Percentiles rank a stretch among this genome's conserved stretches.
Conservation (phyloP, 1,140 invertebrate species). For the Arion vulgaris region DNA sequence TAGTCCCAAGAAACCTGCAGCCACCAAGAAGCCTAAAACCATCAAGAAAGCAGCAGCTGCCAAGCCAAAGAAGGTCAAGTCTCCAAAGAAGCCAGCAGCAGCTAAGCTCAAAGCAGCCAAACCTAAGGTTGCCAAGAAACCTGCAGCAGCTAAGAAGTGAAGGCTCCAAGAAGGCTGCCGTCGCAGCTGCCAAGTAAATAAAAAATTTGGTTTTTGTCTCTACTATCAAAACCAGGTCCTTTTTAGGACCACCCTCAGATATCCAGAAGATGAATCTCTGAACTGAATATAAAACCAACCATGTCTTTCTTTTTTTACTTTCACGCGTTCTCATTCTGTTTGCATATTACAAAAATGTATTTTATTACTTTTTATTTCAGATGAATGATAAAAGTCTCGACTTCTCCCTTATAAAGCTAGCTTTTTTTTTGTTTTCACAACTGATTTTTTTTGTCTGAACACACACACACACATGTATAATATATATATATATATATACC, state of each 20-base stretch:
- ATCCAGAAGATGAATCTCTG: neutral
- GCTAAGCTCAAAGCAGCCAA: slow-evolving; percentile 30
- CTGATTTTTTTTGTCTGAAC: no score
- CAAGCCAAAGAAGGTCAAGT: slow-evolving; percentile 34
- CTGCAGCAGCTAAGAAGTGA: slow-evolving; percentile 21
- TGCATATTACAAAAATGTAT: no score
- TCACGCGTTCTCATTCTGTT: no score
- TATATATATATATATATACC: no score
- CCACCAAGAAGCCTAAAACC: slow-evolving; percentile 23
- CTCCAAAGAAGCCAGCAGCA: slow-evolving; percentile 25
- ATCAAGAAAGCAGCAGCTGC: neutral
- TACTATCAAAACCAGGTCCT: neutral
- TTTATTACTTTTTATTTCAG: no score
- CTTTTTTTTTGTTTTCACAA: no score
- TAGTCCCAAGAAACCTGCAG: slow-evolving; percentile 1
- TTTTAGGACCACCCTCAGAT: slow-evolving; percentile 2
- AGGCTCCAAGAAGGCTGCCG: slow-evolving; percentile 25
- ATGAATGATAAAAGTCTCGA: no score
- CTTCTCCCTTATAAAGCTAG: no score
- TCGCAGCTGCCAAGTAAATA: slow-evolving; percentile 26
- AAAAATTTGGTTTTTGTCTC: neutral
- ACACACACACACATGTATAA: no score
- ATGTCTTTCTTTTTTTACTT: no score
- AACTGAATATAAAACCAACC: neutral
- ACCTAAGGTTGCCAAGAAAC: no score